Evolutionary conservation across 2,888 invertebrate species (phyloP).

Genomic region (Drosophila demipolita): DNA sequence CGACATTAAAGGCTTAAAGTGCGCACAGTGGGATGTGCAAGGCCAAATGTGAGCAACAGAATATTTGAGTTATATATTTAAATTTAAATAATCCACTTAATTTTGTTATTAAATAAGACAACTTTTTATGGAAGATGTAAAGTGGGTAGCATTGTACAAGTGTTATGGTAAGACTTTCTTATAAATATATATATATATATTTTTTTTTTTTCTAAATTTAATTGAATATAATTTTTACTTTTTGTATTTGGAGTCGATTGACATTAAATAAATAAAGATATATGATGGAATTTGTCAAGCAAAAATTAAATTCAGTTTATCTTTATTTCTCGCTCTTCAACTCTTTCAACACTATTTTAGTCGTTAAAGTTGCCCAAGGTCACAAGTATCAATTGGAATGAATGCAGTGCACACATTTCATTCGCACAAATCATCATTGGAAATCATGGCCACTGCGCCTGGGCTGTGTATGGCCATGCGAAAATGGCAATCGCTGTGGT

Average conservation of each 20-base stretch:
- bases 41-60: neutral
- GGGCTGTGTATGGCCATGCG: neutral
- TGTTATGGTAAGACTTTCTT: neutral
- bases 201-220: neutral
- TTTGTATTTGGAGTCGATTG: neutral
- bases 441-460: neutral
- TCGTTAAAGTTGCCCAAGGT: neutral
- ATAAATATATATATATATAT: neutral
- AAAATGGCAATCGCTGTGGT: constrained; percentile 7
- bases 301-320: too few relatives aligned
- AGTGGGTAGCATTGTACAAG: neutral
- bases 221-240: neutral
- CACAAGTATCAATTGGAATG: neutral
- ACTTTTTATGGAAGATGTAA: neutral
- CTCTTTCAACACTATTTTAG: neutral
- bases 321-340: too few relatives aligned
- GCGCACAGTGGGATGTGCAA: neutral
- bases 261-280: neutral
- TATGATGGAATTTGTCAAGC: neutral
- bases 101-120: neutral
- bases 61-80: neutral
- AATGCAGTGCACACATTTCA: neutral
- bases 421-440: neutral
- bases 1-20: neutral
- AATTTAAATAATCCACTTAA: neutral